Evolutionary conservation across 2,113 vertebrate species (phyloP).

Genomic region (Melanerpes formicivorus): DNA sequence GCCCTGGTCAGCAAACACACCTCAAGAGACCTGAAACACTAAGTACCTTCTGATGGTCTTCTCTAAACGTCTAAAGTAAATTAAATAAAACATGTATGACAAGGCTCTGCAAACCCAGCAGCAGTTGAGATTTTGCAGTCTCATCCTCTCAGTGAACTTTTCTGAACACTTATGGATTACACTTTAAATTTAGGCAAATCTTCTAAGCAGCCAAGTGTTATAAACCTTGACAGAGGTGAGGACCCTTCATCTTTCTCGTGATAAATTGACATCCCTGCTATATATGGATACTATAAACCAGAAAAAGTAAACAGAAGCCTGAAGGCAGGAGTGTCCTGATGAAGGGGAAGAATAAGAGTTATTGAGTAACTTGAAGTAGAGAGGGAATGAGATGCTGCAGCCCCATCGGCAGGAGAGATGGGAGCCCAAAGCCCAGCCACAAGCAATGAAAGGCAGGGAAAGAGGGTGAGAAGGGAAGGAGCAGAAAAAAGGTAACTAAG

Average conservation of each 20-base stretch:
- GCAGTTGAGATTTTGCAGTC: not conserved
- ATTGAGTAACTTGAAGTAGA: not conserved
- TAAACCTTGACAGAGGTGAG: not conserved
- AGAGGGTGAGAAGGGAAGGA: not conserved
- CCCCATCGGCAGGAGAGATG: fast-evolving
- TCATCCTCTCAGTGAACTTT: not conserved
- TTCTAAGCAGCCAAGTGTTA: not conserved
- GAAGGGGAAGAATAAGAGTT: not conserved
- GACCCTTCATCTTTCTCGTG: not conserved
- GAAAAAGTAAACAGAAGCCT: not conserved
- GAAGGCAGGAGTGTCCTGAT: not conserved
- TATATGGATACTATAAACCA: not conserved
- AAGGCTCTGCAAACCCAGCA: not conserved
- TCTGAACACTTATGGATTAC: not conserved
- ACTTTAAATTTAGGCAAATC: not conserved
- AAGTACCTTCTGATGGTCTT: not conserved
- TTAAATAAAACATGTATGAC: not conserved
- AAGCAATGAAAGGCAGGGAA: not conserved
- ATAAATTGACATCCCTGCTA: not conserved
- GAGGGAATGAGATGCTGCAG: not conserved
- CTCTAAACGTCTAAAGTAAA: not conserved
- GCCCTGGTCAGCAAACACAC: not conserved
- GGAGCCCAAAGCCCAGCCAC: not conserved
- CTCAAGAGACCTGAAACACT: not conserved
- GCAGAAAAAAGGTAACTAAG: not conserved